These are phyloP conservation scores for Nansenia antarctica DNA, from an alignment of 2,113 vertebrate species.

Conservation along the genomic window DNA sequence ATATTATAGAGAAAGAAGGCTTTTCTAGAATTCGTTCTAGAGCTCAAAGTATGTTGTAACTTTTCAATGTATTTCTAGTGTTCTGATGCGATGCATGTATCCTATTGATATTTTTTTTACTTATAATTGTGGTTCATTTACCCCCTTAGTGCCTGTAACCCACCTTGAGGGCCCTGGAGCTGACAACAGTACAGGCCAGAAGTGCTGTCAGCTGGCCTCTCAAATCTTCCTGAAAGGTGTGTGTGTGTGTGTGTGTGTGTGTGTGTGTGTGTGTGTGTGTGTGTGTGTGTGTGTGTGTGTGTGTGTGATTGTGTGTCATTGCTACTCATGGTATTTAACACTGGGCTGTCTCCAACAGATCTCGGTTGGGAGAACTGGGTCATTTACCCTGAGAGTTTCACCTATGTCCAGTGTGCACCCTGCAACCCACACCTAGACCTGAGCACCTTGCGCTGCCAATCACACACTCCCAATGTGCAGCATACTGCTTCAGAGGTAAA, in stretches of 20 bases:
- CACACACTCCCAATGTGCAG: neutral
- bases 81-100: neutral
- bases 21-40: neutral
- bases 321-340: neutral
- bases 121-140: neutral
- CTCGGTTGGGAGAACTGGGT: slow-evolving; percentile 54
- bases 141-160: slow-evolving; percentile 15
- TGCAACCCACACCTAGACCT: slow-evolving; percentile 15
- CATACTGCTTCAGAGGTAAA: slow-evolving; percentile 15
- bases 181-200: slow-evolving; percentile 30
- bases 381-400: slow-evolving; percentile 48
- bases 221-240: slow-evolving; percentile 73
- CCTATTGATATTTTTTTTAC: neutral
- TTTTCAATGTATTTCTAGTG: neutral
- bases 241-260: too few species aligned
- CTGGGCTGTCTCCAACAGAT: slow-evolving; percentile 24
- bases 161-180: slow-evolving; percentile 22
- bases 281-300: neutral
- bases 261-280: neutral
- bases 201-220: slow-evolving; percentile 58
- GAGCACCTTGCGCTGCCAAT: neutral
- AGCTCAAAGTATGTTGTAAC: neutral
- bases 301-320: too few species aligned
- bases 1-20: neutral
- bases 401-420: slow-evolving; percentile 31